Evolutionary conservation across 2,888 invertebrate genomes (phyloP).

Genomic region (Diplazon laetatorius): DNA sequence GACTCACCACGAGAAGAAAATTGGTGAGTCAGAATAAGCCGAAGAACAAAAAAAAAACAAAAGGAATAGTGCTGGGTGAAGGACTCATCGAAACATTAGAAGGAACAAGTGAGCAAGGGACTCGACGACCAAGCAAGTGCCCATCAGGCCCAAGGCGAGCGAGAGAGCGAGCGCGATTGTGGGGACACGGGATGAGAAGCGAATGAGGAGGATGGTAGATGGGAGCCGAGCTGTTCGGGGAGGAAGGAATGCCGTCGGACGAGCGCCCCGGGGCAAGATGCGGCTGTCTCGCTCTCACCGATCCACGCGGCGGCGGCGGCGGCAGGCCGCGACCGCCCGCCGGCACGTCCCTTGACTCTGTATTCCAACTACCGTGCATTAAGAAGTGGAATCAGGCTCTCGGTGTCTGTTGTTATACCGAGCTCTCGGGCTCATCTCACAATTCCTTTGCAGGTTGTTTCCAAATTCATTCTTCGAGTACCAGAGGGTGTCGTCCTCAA

Average conservation of each 20-base stretch:
- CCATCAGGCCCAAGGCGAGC: constrained; percentile 64
- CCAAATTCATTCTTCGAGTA: constrained; percentile 18
- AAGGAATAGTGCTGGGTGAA: constrained; percentile 24
- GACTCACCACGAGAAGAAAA: constrained; percentile 73
- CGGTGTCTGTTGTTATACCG: constrained; percentile 58
- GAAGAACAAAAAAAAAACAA: no score
- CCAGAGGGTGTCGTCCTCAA: constrained; percentile 4
- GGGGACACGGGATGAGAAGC: constrained; percentile 72
- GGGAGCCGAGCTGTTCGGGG: constrained; percentile 69
- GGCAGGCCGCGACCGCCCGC: constrained; percentile 62
- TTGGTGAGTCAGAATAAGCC: constrained; percentile 66
- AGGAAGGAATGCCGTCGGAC: constrained; percentile 82
- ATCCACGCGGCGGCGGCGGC: constrained; percentile 56
- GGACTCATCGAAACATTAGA: constrained; percentile 37
- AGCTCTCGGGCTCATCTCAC: constrained; percentile 19
- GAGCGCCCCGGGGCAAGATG: constrained; percentile 81
- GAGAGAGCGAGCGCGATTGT: constrained; percentile 66
- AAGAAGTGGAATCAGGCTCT: constrained; percentile 56
- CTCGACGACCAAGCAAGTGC: constrained; percentile 49
- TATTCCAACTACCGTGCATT: constrained; percentile 42
- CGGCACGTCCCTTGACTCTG: constrained; percentile 60
- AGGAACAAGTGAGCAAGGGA: constrained; percentile 55
- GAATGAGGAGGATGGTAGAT: constrained; percentile 75
- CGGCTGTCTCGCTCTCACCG: constrained; percentile 70
- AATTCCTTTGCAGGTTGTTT: constrained; percentile 9